phyloP scores from a whole-genome alignment of 2,888 invertebrate species.

The Ophonus ardosiacus region DNA sequence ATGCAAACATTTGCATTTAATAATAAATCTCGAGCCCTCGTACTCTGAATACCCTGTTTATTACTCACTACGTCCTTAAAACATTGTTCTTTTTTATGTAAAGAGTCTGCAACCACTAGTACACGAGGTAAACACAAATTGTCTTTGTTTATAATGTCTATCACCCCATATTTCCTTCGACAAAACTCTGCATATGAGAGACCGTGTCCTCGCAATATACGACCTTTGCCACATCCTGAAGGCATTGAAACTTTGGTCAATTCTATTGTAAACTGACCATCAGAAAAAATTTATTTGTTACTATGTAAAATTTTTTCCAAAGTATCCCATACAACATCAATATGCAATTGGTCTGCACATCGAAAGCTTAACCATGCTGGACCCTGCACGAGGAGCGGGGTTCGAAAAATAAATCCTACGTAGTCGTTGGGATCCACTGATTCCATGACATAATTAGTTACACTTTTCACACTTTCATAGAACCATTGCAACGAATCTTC shows the following conservation, averaged over 20 bases:
- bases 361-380: too few species aligned
- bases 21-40: not conserved
- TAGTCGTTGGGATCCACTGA: not conserved
- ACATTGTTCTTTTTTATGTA: not conserved
- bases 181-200: not conserved
- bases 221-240: not conserved
- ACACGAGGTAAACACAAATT: not conserved
- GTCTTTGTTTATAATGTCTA: constrained; percentile 14
- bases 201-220: constrained; percentile 1
- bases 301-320: constrained; percentile 21
- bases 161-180: constrained; percentile 1
- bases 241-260: constrained; percentile 5
- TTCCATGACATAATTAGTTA: not conserved
- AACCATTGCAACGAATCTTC: not conserved
- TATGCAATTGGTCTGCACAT: too few species aligned
- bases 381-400: not conserved
- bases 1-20: not conserved
- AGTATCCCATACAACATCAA: too few species aligned
- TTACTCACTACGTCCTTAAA: constrained; percentile 1
- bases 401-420: not conserved
- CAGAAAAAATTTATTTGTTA: not conserved
- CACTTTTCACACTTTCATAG: not conserved
- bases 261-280: constrained; percentile 14
- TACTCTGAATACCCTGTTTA: not conserved
- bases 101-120: constrained; percentile 7